Conservation (phyloP, 2,797 vertebrate genomes). For the Lepilemur septentrionalis region DNA sequence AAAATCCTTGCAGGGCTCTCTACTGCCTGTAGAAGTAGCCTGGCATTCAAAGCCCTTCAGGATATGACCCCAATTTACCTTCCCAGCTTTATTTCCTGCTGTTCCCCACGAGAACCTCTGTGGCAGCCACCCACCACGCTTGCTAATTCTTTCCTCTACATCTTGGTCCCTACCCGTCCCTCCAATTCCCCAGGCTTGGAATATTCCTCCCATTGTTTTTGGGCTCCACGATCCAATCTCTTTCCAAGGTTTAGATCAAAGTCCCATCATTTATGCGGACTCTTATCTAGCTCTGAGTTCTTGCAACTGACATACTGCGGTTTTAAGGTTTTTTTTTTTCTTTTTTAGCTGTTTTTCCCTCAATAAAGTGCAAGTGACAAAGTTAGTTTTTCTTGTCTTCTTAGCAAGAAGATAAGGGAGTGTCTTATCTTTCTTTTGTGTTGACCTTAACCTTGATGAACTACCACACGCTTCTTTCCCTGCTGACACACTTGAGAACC, state of each 20-base stretch:
- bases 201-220: background rate
- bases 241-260: background rate
- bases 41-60: background rate
- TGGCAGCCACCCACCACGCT: rapidly evolving
- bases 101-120: background rate
- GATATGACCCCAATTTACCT: too few species aligned
- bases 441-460: background rate
- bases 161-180: background rate
- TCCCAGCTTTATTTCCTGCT: background rate
- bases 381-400: background rate
- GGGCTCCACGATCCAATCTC: background rate
- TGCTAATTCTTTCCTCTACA: background rate
- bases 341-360: background rate
- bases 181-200: background rate
- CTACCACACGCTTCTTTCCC: background rate
- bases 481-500: background rate
- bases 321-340: too few species aligned
- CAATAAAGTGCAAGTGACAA: background rate
- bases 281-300: background rate
- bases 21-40: background rate
- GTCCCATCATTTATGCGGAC: background rate
- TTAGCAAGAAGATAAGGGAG: background rate
- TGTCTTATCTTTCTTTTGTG: background rate
- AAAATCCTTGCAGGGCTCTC: background rate
- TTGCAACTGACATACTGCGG: background rate